Conservation (phyloP, 1,140 invertebrate genomes). For the Meloidogyne floridensis region DNA sequence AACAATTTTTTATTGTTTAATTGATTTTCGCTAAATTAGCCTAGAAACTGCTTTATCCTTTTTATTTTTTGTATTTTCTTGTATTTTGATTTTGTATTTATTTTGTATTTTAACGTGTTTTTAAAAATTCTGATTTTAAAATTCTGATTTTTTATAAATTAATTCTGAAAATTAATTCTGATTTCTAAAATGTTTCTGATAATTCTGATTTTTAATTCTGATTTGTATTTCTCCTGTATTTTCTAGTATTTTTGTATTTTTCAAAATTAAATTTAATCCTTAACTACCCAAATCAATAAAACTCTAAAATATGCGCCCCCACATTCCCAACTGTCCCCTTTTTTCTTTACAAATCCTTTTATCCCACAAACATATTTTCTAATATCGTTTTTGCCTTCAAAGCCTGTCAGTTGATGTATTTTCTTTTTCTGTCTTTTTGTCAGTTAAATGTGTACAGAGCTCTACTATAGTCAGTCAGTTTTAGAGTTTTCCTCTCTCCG, state of each 20-base stretch:
- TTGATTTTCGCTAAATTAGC: slow-evolving; percentile 6
- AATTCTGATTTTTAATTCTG: too few relatives aligned
- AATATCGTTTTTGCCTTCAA: not conserved
- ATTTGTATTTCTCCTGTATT: too few relatives aligned
- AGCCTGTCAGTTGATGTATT: slow-evolving; percentile 5
- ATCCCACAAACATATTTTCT: not conserved
- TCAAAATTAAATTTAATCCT: too few relatives aligned
- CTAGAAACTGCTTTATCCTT: not conserved
- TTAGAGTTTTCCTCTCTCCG: not conserved
- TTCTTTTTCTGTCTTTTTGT: not conserved
- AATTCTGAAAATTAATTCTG: too few relatives aligned
- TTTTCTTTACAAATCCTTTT: not conserved
- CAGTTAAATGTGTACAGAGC: not conserved
- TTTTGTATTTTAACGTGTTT: not conserved
- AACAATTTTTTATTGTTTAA: slow-evolving; percentile 2
- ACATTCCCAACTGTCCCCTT: not conserved
- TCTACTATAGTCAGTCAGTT: not conserved
- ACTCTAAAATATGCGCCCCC: not conserved
- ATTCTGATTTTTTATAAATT: too few relatives aligned
- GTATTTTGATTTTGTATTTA: not conserved
- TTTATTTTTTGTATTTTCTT: not conserved
- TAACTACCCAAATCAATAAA: not conserved
- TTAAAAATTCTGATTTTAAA: not conserved
- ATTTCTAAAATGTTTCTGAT: too few relatives aligned
- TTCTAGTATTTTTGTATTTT: too few relatives aligned